Evolutionary conservation across 2,113 vertebrate genomes (phyloP).

Genomic region (Pteropus alecto): DNA sequence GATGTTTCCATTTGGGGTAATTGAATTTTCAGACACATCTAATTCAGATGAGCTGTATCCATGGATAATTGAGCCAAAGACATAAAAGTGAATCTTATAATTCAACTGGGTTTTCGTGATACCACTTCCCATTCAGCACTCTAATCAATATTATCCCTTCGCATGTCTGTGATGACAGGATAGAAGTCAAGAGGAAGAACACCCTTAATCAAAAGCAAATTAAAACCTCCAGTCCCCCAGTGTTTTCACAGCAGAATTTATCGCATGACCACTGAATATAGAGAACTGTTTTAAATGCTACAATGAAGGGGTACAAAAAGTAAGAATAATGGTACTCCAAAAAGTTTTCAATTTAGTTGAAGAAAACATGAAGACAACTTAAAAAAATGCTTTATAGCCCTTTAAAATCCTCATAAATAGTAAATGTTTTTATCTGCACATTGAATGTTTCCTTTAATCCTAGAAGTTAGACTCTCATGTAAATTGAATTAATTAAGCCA

Average conservation of each 20-base stretch:
- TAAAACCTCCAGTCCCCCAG: background rate
- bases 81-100: slow-evolving; percentile 52
- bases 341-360: slow-evolving; percentile 11
- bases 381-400: background rate
- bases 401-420: slow-evolving; percentile 29
- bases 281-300: slow-evolving; percentile 30
- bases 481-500: slow-evolving; percentile 52
- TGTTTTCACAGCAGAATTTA: slow-evolving; percentile 40
- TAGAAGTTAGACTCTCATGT: background rate
- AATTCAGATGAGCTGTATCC: slow-evolving; percentile 65
- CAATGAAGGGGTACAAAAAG: slow-evolving; percentile 16
- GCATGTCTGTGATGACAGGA: background rate
- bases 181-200: background rate
- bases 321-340: background rate
- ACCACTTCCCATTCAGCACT: background rate
- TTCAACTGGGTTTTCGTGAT: slow-evolving; percentile 28
- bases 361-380: slow-evolving; percentile 7
- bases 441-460: slow-evolving; percentile 37
- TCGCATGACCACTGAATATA: background rate
- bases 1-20: slow-evolving; percentile 72
- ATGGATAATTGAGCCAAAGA: slow-evolving; percentile 41
- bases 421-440: slow-evolving; percentile 34
- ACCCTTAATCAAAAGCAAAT: slow-evolving; percentile 28
- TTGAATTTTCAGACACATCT: slow-evolving; percentile 73
- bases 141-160: background rate